These are phyloP conservation scores for Dinoponera quadriceps DNA, from an alignment of 1,140 invertebrate species.

Conservation along the genomic window DNA sequence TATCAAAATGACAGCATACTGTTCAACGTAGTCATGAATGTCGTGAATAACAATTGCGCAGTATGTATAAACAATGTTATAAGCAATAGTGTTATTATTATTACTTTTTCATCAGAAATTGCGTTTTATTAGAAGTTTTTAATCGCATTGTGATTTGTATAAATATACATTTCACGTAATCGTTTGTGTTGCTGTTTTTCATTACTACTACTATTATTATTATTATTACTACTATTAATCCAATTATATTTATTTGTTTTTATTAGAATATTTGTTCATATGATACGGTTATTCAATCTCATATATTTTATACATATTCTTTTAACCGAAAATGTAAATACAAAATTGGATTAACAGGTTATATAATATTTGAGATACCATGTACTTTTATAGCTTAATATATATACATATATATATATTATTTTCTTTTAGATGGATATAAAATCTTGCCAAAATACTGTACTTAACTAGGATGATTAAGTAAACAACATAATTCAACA, in stretches of 20 bases:
- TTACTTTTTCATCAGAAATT: not conserved
- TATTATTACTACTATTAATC: too few relatives aligned
- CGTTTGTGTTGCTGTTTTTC: too few relatives aligned
- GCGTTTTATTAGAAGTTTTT: not conserved
- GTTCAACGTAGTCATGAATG: too few relatives aligned
- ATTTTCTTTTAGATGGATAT: conserved; percentile 15
- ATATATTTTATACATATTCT: too few relatives aligned
- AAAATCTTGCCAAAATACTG: not conserved
- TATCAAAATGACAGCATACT: too few relatives aligned
- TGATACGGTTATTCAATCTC: too few relatives aligned
- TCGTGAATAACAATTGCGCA: conserved; percentile 1
- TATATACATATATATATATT: too few relatives aligned
- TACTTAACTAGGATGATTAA: not conserved
- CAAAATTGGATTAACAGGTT: too few relatives aligned
- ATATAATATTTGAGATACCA: not conserved
- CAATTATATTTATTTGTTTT: too few relatives aligned
- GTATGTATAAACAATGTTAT: conserved; percentile 6
- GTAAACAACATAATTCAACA: not conserved
- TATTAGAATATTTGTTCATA: too few relatives aligned
- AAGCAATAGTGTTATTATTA: not conserved
- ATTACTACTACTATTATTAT: not conserved
- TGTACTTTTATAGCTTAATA: not conserved
- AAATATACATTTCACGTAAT: not conserved
- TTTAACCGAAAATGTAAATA: too few relatives aligned
- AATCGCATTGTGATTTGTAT: not conserved